Evolutionary conservation across 2,113 vertebrate species (phyloP).

Genomic region (Gavia stellata): DNA sequence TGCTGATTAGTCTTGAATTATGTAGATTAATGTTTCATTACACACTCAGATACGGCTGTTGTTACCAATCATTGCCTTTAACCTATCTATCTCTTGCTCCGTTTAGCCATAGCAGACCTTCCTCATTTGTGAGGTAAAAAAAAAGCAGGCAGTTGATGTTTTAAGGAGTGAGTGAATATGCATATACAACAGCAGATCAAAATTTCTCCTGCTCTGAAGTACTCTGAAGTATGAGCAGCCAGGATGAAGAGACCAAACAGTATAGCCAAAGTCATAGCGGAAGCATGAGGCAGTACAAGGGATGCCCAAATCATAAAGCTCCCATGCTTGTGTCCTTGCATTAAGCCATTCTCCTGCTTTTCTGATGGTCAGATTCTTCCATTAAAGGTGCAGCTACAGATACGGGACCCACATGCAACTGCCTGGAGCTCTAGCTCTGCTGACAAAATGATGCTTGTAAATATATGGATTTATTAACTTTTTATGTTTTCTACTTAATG

Average conservation of each 20-base stretch:
- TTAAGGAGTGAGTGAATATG: background rate
- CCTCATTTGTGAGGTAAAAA: background rate
- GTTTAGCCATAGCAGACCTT: background rate
- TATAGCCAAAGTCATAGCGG: background rate
- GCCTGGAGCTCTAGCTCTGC: background rate
- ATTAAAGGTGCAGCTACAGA: background rate
- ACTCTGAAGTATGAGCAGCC: background rate
- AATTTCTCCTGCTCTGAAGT: background rate
- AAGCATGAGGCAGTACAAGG: background rate
- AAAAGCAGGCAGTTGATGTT: background rate
- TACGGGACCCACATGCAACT: background rate
- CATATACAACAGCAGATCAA: background rate
- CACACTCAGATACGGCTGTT: background rate
- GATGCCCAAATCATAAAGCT: background rate
- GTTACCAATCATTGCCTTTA: background rate
- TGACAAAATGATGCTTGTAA: background rate
- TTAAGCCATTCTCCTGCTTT: background rate
- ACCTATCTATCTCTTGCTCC: background rate
- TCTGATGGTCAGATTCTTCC: background rate
- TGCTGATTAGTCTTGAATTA: background rate
- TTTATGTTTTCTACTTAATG: background rate
- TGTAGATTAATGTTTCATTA: background rate
- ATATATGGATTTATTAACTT: background rate
- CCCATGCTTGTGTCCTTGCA: fast-evolving
- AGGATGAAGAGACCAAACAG: background rate